Evolutionary conservation across 2,113 vertebrate genomes (phyloP).

Genomic region (Pao palembangensis): DNA sequence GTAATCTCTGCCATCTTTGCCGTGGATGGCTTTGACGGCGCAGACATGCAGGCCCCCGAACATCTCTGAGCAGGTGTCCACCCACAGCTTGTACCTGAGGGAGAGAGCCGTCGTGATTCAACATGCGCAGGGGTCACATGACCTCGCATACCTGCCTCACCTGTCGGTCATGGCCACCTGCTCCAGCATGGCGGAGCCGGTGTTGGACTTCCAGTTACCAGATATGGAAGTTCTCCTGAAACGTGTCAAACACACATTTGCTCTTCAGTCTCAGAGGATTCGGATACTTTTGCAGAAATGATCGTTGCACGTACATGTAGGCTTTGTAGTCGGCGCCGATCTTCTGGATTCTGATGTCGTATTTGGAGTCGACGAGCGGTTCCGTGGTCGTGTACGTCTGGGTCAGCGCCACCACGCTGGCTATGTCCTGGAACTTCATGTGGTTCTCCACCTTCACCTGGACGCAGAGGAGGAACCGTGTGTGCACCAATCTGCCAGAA

Average conservation of each 20-base stretch:
- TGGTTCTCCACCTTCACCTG: constrained; percentile 98
- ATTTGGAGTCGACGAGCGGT: constrained; percentile 95
- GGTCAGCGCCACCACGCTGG: constrained; percentile 95
- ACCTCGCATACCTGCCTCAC: constrained; percentile 58
- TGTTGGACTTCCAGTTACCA: constrained; percentile 98
- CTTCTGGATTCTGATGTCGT: constrained; percentile 98
- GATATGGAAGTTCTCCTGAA: constrained; percentile 97
- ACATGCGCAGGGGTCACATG: too few relatives aligned
- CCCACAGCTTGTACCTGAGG: constrained; percentile 93
- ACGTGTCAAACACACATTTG: too few relatives aligned
- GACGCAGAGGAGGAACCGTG: constrained; percentile 14
- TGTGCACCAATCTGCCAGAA: not conserved
- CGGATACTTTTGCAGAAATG: too few relatives aligned
- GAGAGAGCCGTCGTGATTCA: too few relatives aligned
- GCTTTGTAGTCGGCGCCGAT: constrained; percentile 97
- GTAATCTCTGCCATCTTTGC: constrained; percentile 95
- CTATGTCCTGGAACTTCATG: constrained; percentile 98
- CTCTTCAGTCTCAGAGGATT: too few relatives aligned
- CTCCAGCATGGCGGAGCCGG: constrained; percentile 96
- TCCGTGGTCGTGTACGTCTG: constrained; percentile 97
- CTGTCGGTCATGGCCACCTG: constrained; percentile 98
- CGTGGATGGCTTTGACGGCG: constrained; percentile 95
- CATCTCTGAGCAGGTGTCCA: constrained; percentile 92
- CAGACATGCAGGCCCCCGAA: constrained; percentile 95
- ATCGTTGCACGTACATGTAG: constrained; percentile 83